phyloP scores from a whole-genome alignment of 2,113 vertebrate species.

The Coptodon bakossiorum region DNA sequence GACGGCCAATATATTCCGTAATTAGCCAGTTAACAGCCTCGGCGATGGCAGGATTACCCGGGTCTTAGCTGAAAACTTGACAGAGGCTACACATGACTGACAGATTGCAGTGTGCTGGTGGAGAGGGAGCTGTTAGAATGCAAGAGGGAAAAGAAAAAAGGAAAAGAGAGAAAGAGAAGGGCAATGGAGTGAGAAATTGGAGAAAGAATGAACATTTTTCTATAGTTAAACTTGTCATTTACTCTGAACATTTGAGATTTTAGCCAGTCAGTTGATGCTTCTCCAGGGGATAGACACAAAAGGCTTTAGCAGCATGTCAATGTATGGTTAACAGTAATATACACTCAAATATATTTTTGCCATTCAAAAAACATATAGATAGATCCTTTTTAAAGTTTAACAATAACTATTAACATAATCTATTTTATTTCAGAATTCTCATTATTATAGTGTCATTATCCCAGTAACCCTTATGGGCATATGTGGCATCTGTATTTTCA shows the following conservation, averaged over 20 bases:
- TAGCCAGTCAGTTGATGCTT: background rate
- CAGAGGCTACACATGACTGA: conserved; percentile 60
- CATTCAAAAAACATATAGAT: background rate
- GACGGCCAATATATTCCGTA: conserved; percentile 64
- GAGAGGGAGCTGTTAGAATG: conserved; percentile 6
- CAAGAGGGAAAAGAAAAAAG: background rate
- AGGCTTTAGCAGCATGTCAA: background rate
- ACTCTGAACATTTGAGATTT: conserved; percentile 8
- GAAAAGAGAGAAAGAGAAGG: background rate
- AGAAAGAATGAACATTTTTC: conserved; percentile 45
- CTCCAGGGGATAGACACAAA: background rate
- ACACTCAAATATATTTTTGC: background rate
- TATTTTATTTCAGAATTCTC: background rate
- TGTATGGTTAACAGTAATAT: background rate
- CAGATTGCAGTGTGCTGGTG: conserved; percentile 19
- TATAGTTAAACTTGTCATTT: conserved; percentile 40
- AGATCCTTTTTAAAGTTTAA: background rate
- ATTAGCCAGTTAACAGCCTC: conserved; percentile 67
- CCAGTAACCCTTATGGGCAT: background rate
- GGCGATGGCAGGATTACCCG: conserved; percentile 60
- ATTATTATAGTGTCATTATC: background rate
- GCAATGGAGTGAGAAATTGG: conserved; percentile 58
- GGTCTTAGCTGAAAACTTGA: conserved; percentile 55
- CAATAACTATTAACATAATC: background rate
- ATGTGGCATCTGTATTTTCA: background rate